Conservation (phyloP, 1,140 invertebrate species). For the Grapholita molesta region DNA sequence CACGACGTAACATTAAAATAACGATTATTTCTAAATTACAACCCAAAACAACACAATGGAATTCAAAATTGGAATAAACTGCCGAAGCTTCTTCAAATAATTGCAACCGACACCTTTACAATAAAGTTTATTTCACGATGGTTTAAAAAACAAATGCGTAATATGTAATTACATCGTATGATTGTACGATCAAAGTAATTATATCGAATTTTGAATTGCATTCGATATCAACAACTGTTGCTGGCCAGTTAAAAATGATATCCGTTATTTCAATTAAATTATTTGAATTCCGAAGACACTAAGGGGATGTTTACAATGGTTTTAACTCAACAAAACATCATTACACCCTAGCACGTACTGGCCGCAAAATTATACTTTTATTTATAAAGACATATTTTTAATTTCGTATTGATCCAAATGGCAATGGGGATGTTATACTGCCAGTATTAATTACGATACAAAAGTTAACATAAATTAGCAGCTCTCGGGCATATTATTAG, state of each 20-base stretch:
- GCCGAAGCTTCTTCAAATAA: constrained; percentile 20
- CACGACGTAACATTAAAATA: constrained; percentile 37
- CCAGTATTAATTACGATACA: constrained; percentile 54
- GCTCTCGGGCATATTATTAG: constrained; percentile 51
- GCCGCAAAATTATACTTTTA: constrained; percentile 65
- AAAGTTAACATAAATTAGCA: constrained; percentile 57
- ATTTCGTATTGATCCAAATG: constrained; percentile 23
- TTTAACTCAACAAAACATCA: constrained; percentile 53
- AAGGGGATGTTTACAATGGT: constrained; percentile 53
- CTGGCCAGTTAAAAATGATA: constrained; percentile 36
- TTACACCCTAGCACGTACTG: constrained; percentile 46
- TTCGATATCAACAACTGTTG: constrained; percentile 67
- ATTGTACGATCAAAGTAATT: constrained; percentile 48
- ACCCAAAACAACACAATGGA: neutral
- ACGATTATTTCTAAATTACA: constrained; percentile 24
- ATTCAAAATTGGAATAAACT: constrained; percentile 1
- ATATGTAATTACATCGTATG: constrained; percentile 58
- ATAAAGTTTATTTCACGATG: constrained; percentile 34
- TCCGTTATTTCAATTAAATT: constrained; percentile 34
- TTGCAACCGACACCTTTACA: constrained; percentile 32
- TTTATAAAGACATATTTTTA: constrained; percentile 49
- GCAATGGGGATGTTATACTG: constrained; percentile 39
- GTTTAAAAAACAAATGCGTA: constrained; percentile 60
- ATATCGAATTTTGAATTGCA: constrained; percentile 55
- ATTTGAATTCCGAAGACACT: constrained; percentile 24